Evolutionary conservation across 1,140 invertebrate species (phyloP).

Genomic region (Neodiprion virginianus): DNA sequence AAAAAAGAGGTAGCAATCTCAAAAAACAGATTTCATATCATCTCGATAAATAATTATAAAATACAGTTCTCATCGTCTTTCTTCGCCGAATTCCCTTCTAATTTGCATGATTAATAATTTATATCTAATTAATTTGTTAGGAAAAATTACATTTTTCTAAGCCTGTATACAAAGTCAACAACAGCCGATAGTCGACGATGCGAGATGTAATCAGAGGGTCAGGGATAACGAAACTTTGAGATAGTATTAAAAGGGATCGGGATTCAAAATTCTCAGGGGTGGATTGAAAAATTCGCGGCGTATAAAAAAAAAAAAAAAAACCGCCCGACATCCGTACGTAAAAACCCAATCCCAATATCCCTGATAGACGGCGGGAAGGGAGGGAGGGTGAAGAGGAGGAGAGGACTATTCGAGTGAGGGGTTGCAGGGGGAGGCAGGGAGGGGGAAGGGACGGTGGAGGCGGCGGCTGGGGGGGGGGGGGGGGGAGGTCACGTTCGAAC

Average conservation of each 20-base stretch:
- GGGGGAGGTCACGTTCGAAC: slow-evolving; percentile 28
- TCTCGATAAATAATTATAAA: slow-evolving; percentile 9
- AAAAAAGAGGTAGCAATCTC: background rate
- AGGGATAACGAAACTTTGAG: background rate
- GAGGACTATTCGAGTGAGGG: slow-evolving; percentile 24
- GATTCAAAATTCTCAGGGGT: too few relatives aligned
- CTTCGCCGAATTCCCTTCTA: background rate
- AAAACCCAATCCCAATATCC: slow-evolving; percentile 38
- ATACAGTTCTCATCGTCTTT: slow-evolving; percentile 12
- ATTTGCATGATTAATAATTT: slow-evolving; percentile 1
- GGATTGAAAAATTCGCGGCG: too few relatives aligned
- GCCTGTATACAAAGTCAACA: too few relatives aligned
- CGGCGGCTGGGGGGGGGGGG: slow-evolving; percentile 13
- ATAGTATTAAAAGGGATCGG: too few relatives aligned
- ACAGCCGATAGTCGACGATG: background rate
- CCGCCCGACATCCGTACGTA: too few relatives aligned
- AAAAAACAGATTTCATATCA: slow-evolving; percentile 9
- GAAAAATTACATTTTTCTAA: too few relatives aligned
- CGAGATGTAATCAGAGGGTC: background rate
- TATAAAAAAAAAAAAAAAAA: too few relatives aligned
- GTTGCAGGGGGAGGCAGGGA: background rate
- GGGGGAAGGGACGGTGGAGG: slow-evolving; percentile 20
- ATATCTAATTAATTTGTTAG: too few relatives aligned
- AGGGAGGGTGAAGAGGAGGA: slow-evolving; percentile 27
- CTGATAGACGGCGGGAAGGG: slow-evolving; percentile 48